These are phyloP conservation scores for Heterohyrax brucei DNA, from an alignment of 2,797 vertebrate species.

Conservation along the genomic window DNA sequence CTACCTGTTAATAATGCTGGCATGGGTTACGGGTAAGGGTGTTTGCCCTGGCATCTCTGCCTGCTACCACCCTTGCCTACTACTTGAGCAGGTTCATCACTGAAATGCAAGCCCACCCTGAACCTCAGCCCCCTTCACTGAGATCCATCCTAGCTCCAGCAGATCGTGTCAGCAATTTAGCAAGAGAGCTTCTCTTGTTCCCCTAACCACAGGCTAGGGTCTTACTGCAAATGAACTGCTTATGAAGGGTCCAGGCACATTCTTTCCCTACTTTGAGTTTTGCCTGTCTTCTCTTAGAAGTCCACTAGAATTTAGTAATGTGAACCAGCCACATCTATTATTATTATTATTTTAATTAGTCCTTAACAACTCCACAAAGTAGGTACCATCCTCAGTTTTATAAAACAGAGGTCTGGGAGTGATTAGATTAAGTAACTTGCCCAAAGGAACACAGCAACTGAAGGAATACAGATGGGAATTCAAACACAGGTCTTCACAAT, in stretches of 20 bases:
- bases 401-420: background rate
- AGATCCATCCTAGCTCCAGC: background rate
- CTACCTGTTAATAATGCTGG: background rate
- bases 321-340: background rate
- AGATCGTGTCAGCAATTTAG: slow-evolving; percentile 13
- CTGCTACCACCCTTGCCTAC: background rate
- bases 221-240: background rate
- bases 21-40: background rate
- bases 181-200: background rate
- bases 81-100: background rate
- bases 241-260: background rate
- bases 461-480: background rate
- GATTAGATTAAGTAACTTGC: background rate
- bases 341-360: background rate
- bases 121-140: background rate
- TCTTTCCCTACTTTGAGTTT: slow-evolving; percentile 12
- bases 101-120: background rate
- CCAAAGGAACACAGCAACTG: background rate
- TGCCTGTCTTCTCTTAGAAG: background rate
- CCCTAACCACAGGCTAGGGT: background rate
- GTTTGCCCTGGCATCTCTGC: slow-evolving; percentile 22
- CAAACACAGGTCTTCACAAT: background rate
- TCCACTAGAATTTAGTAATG: background rate
- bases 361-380: background rate
- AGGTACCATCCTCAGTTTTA: background rate